A percentile compares a stretch with the other conserved stretches of the same genome.
These are phyloP conservation scores for Boloria euphrosyne DNA, from an alignment of 2,888 invertebrate species.

Conservation along the genomic window DNA sequence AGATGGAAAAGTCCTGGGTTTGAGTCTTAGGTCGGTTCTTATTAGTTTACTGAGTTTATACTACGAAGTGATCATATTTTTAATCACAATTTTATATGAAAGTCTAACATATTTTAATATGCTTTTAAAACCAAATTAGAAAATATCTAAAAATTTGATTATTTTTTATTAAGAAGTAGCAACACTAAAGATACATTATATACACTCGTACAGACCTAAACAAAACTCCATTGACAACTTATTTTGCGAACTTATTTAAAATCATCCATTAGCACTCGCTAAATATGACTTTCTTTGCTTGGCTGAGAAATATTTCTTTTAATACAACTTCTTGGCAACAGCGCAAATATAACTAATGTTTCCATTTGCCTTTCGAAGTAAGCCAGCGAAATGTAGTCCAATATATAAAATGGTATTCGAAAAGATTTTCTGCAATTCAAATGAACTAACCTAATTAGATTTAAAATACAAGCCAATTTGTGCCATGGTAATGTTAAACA, in stretches of 20 bases:
- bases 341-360: conserved; percentile 21
- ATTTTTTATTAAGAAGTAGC: no score
- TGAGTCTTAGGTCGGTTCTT: no score
- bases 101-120: no score
- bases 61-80: no score
- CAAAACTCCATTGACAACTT: no score
- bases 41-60: no score
- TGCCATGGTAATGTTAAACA: background rate
- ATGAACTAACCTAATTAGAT: conserved; percentile 20
- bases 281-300: conserved; percentile 17
- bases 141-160: no score
- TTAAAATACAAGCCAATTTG: conserved; percentile 13
- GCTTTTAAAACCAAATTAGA: no score
- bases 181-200: no score
- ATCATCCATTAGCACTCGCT: conserved; percentile 13
- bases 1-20: no score
- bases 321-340: conserved; percentile 27
- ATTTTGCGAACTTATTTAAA: background rate
- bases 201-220: no score
- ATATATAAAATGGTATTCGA: conserved; percentile 12
- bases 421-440: conserved; percentile 26
- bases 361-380: conserved; percentile 24
- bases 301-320: conserved; percentile 27
- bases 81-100: no score
- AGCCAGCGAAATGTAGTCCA: conserved; percentile 18